Percentiles rank a stretch among this genome's conserved stretches.
These are phyloP conservation scores for Gymnothorax javanicus DNA, from an alignment of 2,797 vertebrate species.

Conservation along the genomic window DNA sequence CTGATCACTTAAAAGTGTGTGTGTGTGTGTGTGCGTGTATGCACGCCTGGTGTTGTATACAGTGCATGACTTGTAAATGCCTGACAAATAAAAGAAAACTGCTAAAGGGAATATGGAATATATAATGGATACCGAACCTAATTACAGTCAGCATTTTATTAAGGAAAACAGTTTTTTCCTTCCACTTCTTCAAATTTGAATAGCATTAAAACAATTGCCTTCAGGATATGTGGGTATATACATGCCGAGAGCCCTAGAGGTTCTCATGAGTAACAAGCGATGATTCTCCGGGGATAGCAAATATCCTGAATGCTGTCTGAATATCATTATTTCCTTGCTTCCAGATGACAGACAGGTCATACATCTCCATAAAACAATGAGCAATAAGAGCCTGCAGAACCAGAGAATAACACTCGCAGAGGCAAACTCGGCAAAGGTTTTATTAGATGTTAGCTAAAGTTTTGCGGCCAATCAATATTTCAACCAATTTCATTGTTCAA, in stretches of 20 bases:
- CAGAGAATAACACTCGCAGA: background rate
- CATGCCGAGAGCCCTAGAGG: background rate
- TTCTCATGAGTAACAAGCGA: background rate
- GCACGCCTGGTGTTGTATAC: too few species aligned
- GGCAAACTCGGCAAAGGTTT: background rate
- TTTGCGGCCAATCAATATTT: background rate
- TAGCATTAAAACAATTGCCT: constrained; percentile 8
- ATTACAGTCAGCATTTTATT: constrained; percentile 24
- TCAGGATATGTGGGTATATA: constrained; percentile 11
- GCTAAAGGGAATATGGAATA: background rate
- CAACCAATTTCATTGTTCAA: background rate
- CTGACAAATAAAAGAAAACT: background rate
- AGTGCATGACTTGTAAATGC: background rate
- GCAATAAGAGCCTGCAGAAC: background rate
- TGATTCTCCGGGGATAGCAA: background rate
- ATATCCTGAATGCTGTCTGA: background rate
- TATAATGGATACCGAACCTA: background rate
- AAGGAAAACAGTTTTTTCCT: constrained; percentile 5
- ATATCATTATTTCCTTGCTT: background rate
- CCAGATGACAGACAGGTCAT: background rate
- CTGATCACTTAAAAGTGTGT: too few species aligned
- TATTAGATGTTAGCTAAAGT: background rate
- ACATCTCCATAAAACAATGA: background rate
- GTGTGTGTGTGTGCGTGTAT: too few species aligned
- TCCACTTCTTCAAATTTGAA: background rate